Evolutionary conservation across 2,113 vertebrate species (phyloP).

Genomic region (Pagrus major): DNA sequence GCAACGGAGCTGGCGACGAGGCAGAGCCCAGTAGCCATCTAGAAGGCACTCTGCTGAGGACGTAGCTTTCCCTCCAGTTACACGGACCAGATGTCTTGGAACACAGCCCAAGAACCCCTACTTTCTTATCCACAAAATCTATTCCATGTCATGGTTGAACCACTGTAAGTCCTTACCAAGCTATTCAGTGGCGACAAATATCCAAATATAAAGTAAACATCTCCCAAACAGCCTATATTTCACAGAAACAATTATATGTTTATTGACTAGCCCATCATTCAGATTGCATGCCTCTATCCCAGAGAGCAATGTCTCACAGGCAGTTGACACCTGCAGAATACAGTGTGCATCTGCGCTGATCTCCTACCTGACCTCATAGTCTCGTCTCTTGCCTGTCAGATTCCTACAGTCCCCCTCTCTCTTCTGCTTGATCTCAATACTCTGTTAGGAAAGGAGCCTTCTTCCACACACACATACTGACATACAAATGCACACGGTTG

Average conservation of each 20-base stretch:
- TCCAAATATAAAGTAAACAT: background rate
- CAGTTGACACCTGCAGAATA: conserved; percentile 7
- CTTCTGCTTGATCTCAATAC: conserved; percentile 5
- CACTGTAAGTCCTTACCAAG: background rate
- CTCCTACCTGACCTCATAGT: conserved; percentile 24
- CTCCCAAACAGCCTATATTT: background rate
- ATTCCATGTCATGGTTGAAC: background rate
- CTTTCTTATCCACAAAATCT: conserved; percentile 39
- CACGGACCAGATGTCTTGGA: conserved; percentile 60
- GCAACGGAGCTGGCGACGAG: conserved; percentile 18
- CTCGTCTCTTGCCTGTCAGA: conserved; percentile 16
- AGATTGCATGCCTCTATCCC: background rate
- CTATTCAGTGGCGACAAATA: background rate
- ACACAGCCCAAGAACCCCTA: conserved; percentile 22
- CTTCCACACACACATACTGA: background rate
- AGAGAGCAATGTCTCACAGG: conserved; percentile 7
- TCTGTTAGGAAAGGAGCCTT: conserved; percentile 1
- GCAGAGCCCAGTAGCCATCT: conserved; percentile 19
- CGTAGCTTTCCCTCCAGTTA: conserved; percentile 35
- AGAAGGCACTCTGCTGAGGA: conserved; percentile 46
- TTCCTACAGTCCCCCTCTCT: background rate
- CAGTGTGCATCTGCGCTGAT: background rate
- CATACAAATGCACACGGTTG: background rate
- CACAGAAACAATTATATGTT: too few species aligned
- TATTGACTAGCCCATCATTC: too few species aligned